Conservation (phyloP, 2,797 vertebrate genomes). For the Margarornis squamiger region DNA sequence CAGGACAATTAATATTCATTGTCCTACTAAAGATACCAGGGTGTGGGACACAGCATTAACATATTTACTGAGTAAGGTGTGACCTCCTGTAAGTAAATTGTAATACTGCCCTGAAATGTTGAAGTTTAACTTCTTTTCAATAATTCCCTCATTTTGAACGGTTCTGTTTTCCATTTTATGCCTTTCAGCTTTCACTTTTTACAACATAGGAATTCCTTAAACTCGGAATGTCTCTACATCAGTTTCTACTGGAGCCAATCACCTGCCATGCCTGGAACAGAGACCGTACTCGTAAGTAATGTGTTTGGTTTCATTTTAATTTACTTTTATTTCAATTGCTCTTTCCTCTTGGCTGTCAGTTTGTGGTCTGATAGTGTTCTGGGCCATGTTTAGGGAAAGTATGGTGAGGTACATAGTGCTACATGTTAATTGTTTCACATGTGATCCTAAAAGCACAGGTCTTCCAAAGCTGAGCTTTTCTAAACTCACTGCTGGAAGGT, state of each 20-base stretch:
- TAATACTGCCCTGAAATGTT: neutral
- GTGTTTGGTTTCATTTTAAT: neutral
- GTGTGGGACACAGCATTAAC: neutral
- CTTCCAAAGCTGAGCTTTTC: neutral
- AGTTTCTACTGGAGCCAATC: conserved; percentile 98
- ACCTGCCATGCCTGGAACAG: conserved; percentile 99
- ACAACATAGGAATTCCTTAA: conserved; percentile 73
- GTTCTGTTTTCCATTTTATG: neutral
- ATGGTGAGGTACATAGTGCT: neutral
- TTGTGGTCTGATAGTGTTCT: neutral
- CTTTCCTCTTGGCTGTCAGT: neutral
- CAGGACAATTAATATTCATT: neutral
- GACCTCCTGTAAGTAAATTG: neutral
- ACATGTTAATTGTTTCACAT: neutral
- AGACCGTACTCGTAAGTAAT: conserved; percentile 92
- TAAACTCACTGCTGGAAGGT: neutral
- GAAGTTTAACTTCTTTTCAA: neutral
- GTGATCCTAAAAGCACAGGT: accelerated
- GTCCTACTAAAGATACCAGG: neutral
- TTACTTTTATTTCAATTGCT: neutral
- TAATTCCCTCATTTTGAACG: neutral
- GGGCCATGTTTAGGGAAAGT: accelerated
- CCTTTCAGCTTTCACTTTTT: conserved; percentile 64
- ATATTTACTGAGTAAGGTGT: neutral
- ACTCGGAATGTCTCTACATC: conserved; percentile 94